A percentile compares a stretch with the other conserved stretches of the same genome.
Evolutionary conservation across 1,140 invertebrate genomes (phyloP).

Genomic region (Drosophila funebris): DNA sequence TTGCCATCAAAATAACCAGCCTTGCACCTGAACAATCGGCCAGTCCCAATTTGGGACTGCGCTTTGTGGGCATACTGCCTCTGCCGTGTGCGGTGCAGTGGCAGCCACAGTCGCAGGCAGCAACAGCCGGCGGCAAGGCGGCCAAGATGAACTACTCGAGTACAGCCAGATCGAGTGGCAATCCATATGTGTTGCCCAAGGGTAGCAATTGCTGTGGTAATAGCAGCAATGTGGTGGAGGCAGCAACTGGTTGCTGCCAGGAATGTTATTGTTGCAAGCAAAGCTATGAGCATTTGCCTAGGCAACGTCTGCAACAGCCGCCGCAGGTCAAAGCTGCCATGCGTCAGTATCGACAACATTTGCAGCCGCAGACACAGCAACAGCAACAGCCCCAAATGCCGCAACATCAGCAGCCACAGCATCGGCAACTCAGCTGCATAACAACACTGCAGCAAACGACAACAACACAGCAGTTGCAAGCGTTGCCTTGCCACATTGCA

Average conservation of each 20-base stretch:
- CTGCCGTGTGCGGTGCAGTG: conserved; percentile 65
- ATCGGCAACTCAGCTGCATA: conserved; percentile 60
- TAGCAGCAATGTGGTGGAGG: background rate
- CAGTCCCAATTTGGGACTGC: conserved; percentile 62
- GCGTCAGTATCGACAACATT: conserved; percentile 19
- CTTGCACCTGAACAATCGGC: conserved; percentile 17
- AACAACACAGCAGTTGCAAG: conserved; percentile 58
- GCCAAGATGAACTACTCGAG: conserved; percentile 45
- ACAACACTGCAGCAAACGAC: conserved; percentile 63
- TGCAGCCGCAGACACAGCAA: conserved; percentile 14
- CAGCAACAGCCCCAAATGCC: conserved; percentile 26
- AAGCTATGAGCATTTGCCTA: conserved; percentile 63
- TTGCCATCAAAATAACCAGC: conserved; percentile 55
- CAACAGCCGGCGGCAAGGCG: conserved; percentile 47
- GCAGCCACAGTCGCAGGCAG: conserved; percentile 28
- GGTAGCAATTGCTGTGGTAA: conserved; percentile 29
- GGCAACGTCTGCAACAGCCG: conserved; percentile 48
- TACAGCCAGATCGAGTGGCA: conserved; percentile 15
- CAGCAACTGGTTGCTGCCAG: conserved; percentile 36
- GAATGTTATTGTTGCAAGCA: conserved; percentile 51
- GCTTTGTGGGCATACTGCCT: conserved; percentile 65
- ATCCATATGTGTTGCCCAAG: conserved; percentile 49
- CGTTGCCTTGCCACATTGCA: conserved; percentile 27
- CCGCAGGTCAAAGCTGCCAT: conserved; percentile 5
- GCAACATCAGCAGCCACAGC: conserved; percentile 22